Percentiles rank a stretch among this genome's conserved stretches.
Evolutionary conservation across 2,113 vertebrate genomes (phyloP).

Genomic region (Trachemys scripta): DNA sequence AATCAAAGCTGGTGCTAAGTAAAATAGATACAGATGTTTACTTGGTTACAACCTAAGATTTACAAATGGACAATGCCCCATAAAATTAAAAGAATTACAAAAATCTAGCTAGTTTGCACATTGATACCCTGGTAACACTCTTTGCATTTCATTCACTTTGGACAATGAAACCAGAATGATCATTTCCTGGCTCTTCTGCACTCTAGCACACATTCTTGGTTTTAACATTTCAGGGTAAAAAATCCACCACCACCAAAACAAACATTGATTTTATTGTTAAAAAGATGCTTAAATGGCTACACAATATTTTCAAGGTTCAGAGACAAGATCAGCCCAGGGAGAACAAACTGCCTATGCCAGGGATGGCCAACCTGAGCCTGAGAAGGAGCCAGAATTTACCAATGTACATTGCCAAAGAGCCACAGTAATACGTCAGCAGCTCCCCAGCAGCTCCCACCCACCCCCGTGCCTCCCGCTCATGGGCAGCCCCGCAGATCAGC

Average conservation of each 20-base stretch:
- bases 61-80: background rate
- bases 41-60: accelerated
- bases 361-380: too few species aligned
- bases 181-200: accelerated
- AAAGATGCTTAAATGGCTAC: background rate
- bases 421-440: too few species aligned
- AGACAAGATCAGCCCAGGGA: background rate
- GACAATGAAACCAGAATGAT: background rate
- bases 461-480: too few species aligned
- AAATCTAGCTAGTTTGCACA: background rate
- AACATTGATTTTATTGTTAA: background rate
- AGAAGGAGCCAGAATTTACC: too few species aligned
- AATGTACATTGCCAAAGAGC: too few species aligned
- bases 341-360: background rate
- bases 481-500: too few species aligned
- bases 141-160: background rate
- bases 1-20: background rate
- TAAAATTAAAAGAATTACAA: background rate
- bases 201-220: accelerated
- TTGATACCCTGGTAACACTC: background rate
- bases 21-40: accelerated
- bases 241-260: accelerated
- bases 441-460: too few species aligned
- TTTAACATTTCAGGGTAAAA: background rate
- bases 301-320: background rate